Conservation (phyloP, 2,888 invertebrate species). For the Drosophila pseudotalamancana region DNA sequence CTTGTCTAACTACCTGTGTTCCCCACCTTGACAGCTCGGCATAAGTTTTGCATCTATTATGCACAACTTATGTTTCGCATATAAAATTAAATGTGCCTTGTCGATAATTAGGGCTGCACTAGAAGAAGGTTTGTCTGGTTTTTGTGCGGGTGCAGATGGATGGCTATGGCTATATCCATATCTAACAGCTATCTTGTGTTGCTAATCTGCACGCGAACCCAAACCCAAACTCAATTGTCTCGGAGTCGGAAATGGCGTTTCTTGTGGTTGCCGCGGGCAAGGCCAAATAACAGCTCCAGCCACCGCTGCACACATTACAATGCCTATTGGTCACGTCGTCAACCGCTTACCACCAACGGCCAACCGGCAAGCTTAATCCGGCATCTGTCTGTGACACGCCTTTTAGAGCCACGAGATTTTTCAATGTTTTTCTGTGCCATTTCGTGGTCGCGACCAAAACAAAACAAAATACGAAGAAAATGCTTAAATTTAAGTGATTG, state of each 20-base stretch:
- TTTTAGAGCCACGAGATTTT: constrained; percentile 51
- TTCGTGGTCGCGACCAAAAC: constrained; percentile 54
- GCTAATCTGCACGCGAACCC: constrained; percentile 53
- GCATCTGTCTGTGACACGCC: constrained; percentile 41
- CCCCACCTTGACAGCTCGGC: constrained; percentile 18
- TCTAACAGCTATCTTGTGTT: constrained; percentile 31
- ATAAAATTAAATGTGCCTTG: too few relatives aligned
- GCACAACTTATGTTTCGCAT: constrained; percentile 36
- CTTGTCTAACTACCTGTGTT: background rate
- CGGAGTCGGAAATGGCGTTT: background rate
- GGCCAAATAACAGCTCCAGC: constrained; percentile 48
- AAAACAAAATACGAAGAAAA: constrained; percentile 38
- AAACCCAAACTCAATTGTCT: constrained; percentile 50
- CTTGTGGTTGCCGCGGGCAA: constrained; percentile 58
- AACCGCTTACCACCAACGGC: background rate
- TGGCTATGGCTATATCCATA: constrained; percentile 34
- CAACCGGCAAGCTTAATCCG: constrained; percentile 13
- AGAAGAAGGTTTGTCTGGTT: constrained; percentile 19
- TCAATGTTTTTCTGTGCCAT: constrained; percentile 68
- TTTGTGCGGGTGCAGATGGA: constrained; percentile 45
- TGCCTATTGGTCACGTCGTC: constrained; percentile 22
- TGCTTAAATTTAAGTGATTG: background rate
- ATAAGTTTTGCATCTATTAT: constrained; percentile 17
- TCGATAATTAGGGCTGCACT: constrained; percentile 4
- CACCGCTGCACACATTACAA: constrained; percentile 7